A percentile compares a stretch with the other conserved stretches of the same genome.
Conservation (phyloP, 2,888 invertebrate species). For the Eubasilissa splendida region DNA sequence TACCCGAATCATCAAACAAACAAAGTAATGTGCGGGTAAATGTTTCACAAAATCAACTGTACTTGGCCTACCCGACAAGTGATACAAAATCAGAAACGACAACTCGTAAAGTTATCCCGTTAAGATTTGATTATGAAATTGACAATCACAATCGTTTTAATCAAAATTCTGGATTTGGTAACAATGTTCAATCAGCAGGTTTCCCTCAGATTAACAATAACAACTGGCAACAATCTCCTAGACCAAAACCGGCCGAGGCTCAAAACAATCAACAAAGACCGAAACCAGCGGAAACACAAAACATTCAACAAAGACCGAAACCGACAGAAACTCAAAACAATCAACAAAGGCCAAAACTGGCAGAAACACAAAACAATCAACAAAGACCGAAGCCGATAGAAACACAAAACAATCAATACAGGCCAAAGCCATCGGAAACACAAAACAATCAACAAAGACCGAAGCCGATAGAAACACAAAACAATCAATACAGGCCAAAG, state of each 20-base stretch:
- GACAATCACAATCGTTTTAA: slow-evolving; percentile 39
- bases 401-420: background rate
- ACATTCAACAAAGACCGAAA: slow-evolving; percentile 11
- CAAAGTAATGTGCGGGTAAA: slow-evolving; percentile 26
- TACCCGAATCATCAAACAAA: slow-evolving; percentile 27
- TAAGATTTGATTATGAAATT: slow-evolving; percentile 47
- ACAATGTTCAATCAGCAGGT: slow-evolving; percentile 67
- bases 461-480: no score
- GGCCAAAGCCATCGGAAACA: slow-evolving; percentile 43
- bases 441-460: background rate
- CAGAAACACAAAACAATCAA: no score
- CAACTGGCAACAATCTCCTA: slow-evolving; percentile 62
- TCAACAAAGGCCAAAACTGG: slow-evolving; percentile 23
- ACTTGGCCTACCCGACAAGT: slow-evolving; percentile 24
- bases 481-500: no score
- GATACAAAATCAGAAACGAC: slow-evolving; percentile 67
- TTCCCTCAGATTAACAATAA: slow-evolving; percentile 66
- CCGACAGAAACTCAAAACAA: background rate
- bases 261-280: slow-evolving; percentile 18
- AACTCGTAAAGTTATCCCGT: slow-evolving; percentile 68
- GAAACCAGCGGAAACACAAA: slow-evolving; percentile 30
- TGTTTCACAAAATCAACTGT: slow-evolving; percentile 41
- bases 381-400: no score
- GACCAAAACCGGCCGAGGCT: slow-evolving; percentile 43
- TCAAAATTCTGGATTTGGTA: slow-evolving; percentile 64